A percentile compares a stretch with the other conserved stretches of the same genome.
These are phyloP conservation scores for Bombus turneri DNA, from an alignment of 1,140 invertebrate species.

Conservation along the genomic window DNA sequence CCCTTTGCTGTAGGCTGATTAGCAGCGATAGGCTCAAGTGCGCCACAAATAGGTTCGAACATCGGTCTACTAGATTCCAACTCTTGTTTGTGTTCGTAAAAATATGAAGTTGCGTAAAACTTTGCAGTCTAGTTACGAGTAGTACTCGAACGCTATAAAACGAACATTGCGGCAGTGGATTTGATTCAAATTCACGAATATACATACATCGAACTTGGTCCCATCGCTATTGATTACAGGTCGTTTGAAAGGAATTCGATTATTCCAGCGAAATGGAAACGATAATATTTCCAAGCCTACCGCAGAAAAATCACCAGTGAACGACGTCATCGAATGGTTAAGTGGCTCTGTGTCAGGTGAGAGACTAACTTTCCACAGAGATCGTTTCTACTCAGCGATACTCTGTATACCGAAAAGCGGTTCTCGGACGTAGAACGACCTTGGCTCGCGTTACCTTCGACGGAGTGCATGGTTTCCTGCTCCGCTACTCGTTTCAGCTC, in stretches of 20 bases:
- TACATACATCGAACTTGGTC: too few species aligned
- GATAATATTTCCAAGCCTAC: neutral
- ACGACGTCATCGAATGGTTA: constrained; percentile 10
- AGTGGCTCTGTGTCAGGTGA: neutral
- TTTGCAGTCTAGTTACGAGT: too few species aligned
- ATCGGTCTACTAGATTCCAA: too few species aligned
- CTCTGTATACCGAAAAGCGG: constrained; percentile 32
- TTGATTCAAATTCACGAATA: too few species aligned
- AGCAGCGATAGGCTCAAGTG: too few species aligned
- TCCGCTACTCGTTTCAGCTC: neutral
- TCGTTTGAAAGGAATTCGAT: too few species aligned
- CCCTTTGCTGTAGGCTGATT: too few species aligned
- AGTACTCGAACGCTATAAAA: too few species aligned
- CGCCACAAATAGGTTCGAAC: too few species aligned
- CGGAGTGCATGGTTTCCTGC: constrained; percentile 27
- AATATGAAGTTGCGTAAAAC: too few species aligned
- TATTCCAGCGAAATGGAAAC: neutral
- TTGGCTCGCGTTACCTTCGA: constrained; percentile 48
- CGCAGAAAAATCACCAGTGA: neutral
- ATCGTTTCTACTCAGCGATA: neutral
- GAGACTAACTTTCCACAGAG: constrained; percentile 31
- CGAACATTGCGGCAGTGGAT: too few species aligned
- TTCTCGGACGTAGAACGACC: constrained; percentile 50
- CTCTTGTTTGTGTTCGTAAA: rapidly evolving
- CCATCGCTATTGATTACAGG: too few species aligned